Conservation (phyloP, 2,888 invertebrate genomes). For the Drosophila borealis region DNA sequence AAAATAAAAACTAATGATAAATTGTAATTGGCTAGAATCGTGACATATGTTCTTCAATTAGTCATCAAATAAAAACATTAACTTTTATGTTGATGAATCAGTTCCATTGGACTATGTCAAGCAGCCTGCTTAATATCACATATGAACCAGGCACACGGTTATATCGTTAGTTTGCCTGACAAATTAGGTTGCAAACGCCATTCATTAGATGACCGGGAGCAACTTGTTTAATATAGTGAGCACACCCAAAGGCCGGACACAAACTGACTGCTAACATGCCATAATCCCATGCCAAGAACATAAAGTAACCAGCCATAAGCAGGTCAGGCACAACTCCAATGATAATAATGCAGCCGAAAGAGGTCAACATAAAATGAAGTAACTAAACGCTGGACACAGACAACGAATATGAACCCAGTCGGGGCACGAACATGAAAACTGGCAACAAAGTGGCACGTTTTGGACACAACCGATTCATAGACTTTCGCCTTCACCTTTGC, state of each 20-base stretch:
- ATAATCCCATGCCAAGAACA: constrained; percentile 64
- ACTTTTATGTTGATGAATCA: constrained; percentile 19
- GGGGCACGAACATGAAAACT: constrained; percentile 19
- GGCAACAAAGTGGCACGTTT: constrained; percentile 34
- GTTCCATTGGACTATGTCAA: constrained; percentile 3
- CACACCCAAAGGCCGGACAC: constrained; percentile 30
- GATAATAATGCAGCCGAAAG: constrained; percentile 72
- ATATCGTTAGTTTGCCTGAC: constrained; percentile 45
- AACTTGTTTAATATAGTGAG: constrained; percentile 38
- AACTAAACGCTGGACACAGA: constrained; percentile 39
- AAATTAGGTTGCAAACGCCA: constrained; percentile 53
- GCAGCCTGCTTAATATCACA: constrained; percentile 17
- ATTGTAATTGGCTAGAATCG: background rate
- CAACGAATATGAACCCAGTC: constrained; percentile 16
- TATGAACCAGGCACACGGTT: constrained; percentile 13
- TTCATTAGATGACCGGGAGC: constrained; percentile 52
- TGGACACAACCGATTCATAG: constrained; percentile 14
- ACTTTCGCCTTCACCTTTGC: constrained; percentile 32
- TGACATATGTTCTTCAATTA: constrained; percentile 3
- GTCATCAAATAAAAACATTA: constrained; percentile 1
- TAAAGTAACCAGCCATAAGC: constrained; percentile 58
- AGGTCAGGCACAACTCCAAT: constrained; percentile 62
- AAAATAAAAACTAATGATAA: background rate
- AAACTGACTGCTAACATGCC: constrained; percentile 67
- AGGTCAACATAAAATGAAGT: constrained; percentile 71